phyloP scores from a whole-genome alignment of 1,140 invertebrate genomes.

The Sarcophaga bullata region DNA sequence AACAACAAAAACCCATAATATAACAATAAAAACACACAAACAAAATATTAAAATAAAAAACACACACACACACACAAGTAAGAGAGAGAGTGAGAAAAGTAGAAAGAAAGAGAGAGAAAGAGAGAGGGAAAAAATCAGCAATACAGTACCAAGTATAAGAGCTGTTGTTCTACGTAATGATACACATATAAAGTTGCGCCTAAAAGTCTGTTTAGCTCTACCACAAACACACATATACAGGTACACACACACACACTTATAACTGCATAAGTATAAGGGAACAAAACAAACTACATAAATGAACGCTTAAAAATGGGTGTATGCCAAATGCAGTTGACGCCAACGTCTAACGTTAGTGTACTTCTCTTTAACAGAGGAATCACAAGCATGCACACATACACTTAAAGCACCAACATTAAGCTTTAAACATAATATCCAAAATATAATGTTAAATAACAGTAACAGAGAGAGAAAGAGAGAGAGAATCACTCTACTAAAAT shows the following conservation, averaged over 20 bases:
- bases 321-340: constrained; percentile 46
- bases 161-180: constrained; percentile 43
- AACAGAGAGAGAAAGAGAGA: not conserved
- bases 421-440: not conserved
- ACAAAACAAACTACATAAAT: not conserved
- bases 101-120: not conserved
- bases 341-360: not conserved
- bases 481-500: not conserved
- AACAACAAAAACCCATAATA: not conserved
- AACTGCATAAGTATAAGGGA: no score
- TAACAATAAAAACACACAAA: not conserved
- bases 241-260: constrained; percentile 32
- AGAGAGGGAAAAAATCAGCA: not conserved
- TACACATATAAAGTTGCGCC: constrained; percentile 49
- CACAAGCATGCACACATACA: not conserved
- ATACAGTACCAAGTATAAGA: constrained; percentile 29
- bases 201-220: constrained; percentile 36
- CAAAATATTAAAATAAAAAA: not conserved
- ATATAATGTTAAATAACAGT: not conserved
- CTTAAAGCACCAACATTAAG: not conserved
- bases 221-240: constrained; percentile 15
- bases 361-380: not conserved
- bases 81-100: not conserved
- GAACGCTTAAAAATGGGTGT: constrained; percentile 56
- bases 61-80: no score